Evolutionary conservation across 2,797 vertebrate genomes (phyloP).

Genomic region (Anguilla megastoma): DNA sequence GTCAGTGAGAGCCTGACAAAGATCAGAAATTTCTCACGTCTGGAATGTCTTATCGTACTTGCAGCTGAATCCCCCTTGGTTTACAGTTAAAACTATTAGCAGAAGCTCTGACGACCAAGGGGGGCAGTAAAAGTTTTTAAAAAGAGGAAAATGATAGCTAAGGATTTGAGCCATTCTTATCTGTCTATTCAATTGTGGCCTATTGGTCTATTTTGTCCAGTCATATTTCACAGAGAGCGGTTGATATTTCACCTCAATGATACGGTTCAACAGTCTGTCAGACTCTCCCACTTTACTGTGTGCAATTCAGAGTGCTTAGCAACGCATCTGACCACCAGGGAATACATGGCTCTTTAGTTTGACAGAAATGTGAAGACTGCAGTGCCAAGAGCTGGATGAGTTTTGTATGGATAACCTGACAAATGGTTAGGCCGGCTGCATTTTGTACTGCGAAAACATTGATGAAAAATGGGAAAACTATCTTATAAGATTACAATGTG

Average conservation of each 20-base stretch:
- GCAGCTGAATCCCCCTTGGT: not conserved
- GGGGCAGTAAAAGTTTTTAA: not conserved
- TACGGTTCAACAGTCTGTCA: not conserved
- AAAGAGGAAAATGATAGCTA: not conserved
- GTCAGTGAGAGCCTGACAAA: not conserved
- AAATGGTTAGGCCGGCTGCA: not conserved
- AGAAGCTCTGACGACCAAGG: not conserved
- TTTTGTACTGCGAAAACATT: not conserved
- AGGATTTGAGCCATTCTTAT: not conserved
- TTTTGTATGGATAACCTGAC: not conserved
- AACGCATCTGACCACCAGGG: not conserved
- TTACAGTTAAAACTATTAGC: not conserved
- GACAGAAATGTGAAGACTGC: not conserved
- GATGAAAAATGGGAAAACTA: not conserved
- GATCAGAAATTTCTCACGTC: not conserved
- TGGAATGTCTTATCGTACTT: not conserved
- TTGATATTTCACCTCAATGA: not conserved
- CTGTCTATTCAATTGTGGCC: not conserved
- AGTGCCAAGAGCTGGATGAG: not conserved
- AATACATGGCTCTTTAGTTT: not conserved
- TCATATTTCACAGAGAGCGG: not conserved
- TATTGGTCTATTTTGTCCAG: not conserved
- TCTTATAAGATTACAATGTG: not conserved
- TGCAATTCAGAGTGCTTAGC: not conserved
- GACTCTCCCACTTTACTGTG: not conserved